A percentile compares a stretch with the other conserved stretches of the same genome.
Evolutionary conservation across 1,140 invertebrate genomes (phyloP).

Genomic region (Leptinotarsa defecta): DNA sequence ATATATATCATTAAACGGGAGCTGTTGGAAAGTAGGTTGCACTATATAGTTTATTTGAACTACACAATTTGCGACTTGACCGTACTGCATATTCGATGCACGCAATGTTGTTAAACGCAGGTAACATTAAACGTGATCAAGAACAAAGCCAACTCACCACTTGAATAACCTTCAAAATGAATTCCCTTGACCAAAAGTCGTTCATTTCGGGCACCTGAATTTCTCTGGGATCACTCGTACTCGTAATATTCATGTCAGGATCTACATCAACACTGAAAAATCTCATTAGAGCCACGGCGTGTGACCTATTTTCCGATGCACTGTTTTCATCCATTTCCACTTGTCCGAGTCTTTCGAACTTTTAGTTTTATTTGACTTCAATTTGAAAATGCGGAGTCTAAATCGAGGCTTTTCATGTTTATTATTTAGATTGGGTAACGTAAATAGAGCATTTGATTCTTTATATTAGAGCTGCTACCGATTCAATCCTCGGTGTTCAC

Average conservation of each 20-base stretch:
- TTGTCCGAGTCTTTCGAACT: neutral
- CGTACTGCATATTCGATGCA: no score
- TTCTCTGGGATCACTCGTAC: neutral
- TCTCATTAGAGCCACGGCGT: conserved; percentile 27
- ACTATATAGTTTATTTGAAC: no score
- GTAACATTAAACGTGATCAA: conserved; percentile 24
- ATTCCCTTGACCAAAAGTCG: conserved; percentile 35
- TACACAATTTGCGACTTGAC: no score
- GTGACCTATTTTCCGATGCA: conserved; percentile 9
- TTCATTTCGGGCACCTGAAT: conserved; percentile 23
- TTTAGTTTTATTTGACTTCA: neutral
- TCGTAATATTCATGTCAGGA: conserved; percentile 28
- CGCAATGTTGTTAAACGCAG: neutral
- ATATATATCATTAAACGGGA: no score
- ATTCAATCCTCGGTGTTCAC: no score
- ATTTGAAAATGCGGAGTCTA: neutral
- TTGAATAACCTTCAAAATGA: conserved; percentile 37
- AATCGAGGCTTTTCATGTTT: neutral
- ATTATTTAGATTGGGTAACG: neutral
- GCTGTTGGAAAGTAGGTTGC: no score
- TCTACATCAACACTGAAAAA: conserved; percentile 43
- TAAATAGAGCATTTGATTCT: neutral
- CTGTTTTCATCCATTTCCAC: neutral
- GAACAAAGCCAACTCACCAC: conserved; percentile 30
- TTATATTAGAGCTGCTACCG: no score